Evolutionary conservation across 2,888 invertebrate genomes (phyloP).

Genomic region (Amitus sp.): DNA sequence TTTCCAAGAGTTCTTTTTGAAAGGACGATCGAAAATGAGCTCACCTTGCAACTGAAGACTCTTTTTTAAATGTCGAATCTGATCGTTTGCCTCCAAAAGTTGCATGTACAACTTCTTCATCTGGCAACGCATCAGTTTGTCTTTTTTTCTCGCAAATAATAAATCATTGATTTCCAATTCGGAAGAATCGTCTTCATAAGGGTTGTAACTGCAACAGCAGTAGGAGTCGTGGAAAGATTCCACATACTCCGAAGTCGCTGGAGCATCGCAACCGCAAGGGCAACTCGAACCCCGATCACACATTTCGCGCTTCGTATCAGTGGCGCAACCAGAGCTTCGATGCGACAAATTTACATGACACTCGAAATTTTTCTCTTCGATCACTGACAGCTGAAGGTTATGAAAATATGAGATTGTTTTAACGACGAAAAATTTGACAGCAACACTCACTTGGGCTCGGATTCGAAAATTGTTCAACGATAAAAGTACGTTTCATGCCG

Average conservation of each 20-base stretch:
- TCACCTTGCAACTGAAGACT: conserved; percentile 52
- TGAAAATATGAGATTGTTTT: no score
- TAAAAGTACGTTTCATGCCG: no score
- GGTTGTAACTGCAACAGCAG: conserved; percentile 55
- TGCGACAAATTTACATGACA: not conserved
- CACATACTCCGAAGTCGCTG: conserved; percentile 7
- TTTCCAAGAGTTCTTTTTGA: not conserved
- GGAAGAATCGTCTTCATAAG: conserved; percentile 49
- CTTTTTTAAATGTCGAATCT: conserved; percentile 53
- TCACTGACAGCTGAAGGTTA: not conserved
- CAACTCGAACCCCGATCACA: conserved; percentile 25
- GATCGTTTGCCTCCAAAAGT: conserved; percentile 55
- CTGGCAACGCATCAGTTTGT: conserved; percentile 58
- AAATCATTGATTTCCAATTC: conserved; percentile 54
- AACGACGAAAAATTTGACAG: no score
- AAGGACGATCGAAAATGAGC: not conserved
- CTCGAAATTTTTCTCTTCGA: no score
- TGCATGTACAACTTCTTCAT: conserved; percentile 60
- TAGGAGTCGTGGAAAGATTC: conserved; percentile 44
- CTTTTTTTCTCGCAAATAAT: conserved; percentile 54
- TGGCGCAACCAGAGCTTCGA: no score
- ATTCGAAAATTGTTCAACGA: no score
- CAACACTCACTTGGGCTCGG: no score
- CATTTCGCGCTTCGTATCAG: no score
- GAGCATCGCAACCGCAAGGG: conserved; percentile 23